Percentiles rank a stretch among this genome's conserved stretches.
Evolutionary conservation across 2,797 vertebrate species (phyloP).

Genomic region (Rhinophrynus dorsalis): DNA sequence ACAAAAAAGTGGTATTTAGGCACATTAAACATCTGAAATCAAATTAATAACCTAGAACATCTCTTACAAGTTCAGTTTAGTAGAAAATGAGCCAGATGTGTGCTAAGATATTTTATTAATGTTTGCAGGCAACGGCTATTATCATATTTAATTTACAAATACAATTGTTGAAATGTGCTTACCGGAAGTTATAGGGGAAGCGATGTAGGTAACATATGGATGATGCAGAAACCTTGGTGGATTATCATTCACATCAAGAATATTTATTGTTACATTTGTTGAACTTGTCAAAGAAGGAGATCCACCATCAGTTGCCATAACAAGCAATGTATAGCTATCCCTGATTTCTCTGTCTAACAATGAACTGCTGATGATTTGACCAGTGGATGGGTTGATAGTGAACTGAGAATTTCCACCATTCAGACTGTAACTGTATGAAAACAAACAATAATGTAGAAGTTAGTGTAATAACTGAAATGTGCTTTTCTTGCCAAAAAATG

Average conservation of each 20-base stretch:
- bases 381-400: slow-evolving; percentile 96
- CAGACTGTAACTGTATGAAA: slow-evolving; percentile 82
- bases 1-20: too few relatives aligned
- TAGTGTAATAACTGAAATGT: background rate
- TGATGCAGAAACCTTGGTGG: slow-evolving; percentile 95
- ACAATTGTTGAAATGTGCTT: slow-evolving; percentile 22
- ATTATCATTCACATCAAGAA: slow-evolving; percentile 93
- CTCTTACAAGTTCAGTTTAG: too few relatives aligned
- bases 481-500: background rate
- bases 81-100: too few relatives aligned
- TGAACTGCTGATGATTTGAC: slow-evolving; percentile 95
- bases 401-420: slow-evolving; percentile 89
- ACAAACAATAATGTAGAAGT: slow-evolving; percentile 21
- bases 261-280: slow-evolving; percentile 81
- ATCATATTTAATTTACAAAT: too few relatives aligned
- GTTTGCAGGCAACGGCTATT: too few relatives aligned
- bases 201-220: slow-evolving; percentile 94
- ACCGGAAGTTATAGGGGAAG: slow-evolving; percentile 86
- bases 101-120: too few relatives aligned
- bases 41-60: too few relatives aligned
- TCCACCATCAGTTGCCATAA: slow-evolving; percentile 87
- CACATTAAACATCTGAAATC: too few relatives aligned
- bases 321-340: slow-evolving; percentile 87
- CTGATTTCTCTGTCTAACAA: slow-evolving; percentile 85
- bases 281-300: slow-evolving; percentile 87